These are phyloP conservation scores for Oreortyx pictus DNA, from an alignment of 2,797 vertebrate genomes.

Conservation along the genomic window DNA sequence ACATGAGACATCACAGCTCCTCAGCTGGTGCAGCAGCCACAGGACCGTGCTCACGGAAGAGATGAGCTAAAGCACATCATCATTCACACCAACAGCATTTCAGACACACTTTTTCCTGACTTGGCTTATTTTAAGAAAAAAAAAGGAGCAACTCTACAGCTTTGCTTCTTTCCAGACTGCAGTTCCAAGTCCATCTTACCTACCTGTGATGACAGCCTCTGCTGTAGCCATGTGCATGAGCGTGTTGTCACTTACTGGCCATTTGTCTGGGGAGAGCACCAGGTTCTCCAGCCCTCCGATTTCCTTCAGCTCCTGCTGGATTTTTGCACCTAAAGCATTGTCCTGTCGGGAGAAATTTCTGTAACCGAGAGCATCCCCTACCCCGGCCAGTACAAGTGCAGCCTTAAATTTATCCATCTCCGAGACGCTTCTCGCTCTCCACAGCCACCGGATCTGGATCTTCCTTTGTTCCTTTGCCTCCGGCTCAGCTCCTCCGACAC, in stretches of 20 bases:
- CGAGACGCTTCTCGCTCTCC: not conserved
- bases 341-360: slow-evolving; percentile 85
- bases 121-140: not conserved
- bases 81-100: not conserved
- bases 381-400: slow-evolving; percentile 88
- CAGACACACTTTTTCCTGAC: not conserved
- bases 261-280: slow-evolving; percentile 87
- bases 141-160: not conserved
- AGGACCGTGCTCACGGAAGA: not conserved
- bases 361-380: slow-evolving; percentile 91
- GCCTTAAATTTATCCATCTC: slow-evolving; percentile 95
- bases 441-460: not conserved
- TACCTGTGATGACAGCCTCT: slow-evolving; percentile 93
- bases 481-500: slow-evolving; percentile 46
- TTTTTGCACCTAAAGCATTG: slow-evolving; percentile 84
- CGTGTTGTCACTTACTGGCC: slow-evolving; percentile 92
- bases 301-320: slow-evolving; percentile 88
- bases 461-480: slow-evolving; percentile 70
- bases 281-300: slow-evolving; percentile 86
- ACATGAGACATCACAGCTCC: not conserved
- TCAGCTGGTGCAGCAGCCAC: too few species aligned
- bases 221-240: slow-evolving; percentile 95
- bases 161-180: not conserved
- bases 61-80: not conserved
- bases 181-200: not conserved